Conservation (phyloP, 2,797 vertebrate species). For the Podarcis lilfordi region DNA sequence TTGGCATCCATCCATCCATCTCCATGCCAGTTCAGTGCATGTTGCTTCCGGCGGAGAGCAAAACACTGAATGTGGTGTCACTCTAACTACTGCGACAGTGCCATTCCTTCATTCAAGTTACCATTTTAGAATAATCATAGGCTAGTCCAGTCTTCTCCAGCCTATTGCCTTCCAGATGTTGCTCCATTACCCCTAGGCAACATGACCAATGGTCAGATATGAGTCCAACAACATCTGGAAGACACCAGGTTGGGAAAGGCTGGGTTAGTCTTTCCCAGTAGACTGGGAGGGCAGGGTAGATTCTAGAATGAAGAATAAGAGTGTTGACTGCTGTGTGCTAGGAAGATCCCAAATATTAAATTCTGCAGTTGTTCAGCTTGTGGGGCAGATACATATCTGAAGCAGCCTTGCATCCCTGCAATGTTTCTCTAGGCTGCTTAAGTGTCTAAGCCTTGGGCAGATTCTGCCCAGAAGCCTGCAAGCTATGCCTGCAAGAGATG, state of each 20-base stretch:
- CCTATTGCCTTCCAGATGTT: no score
- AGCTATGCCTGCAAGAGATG: neutral
- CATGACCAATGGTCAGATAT: no score
- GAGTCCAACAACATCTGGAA: no score
- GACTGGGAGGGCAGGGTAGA: neutral
- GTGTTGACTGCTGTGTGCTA: neutral
- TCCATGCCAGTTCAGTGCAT: neutral
- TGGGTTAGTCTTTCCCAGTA: neutral
- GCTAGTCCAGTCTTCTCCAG: neutral
- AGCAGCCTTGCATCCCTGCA: neutral
- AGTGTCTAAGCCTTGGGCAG: neutral
- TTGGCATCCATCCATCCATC: neutral
- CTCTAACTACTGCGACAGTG: neutral
- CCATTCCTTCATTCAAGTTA: neutral
- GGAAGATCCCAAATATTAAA: no score
- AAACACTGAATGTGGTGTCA: neutral
- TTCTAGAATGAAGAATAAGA: neutral
- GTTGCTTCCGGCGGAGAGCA: no score
- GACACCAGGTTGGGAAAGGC: no score
- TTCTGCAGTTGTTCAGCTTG: neutral
- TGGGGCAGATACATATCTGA: neutral
- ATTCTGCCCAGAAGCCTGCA: neutral
- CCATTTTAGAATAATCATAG: neutral
- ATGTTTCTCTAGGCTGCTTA: neutral
- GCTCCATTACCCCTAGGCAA: no score